Base-by-base conservation (phyloP, 2,888 invertebrate species). In the Campopleginae sp. region DNA sequence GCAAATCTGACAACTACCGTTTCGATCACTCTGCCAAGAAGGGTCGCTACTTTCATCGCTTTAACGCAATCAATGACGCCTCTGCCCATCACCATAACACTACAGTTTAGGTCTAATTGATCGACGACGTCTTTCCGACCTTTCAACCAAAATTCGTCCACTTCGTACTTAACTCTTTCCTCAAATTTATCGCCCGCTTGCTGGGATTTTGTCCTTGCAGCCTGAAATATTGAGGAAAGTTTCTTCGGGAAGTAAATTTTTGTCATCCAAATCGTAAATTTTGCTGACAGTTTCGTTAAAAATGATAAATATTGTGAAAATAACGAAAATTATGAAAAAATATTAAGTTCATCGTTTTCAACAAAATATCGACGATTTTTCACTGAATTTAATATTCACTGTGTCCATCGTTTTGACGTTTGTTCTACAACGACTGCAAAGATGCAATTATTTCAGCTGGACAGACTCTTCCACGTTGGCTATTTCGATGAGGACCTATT, bases 1-100 rank as follows among this genome's bases (percentile, higher is more conserved):
- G 31, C 14, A 68, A 78, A 78, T 65, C 33, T 63, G 65, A 63
- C 65, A 65, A 33, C 46, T 65, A 38, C 48, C 44, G 42, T 68
- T 68, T 44, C 65, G 38, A 65, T 68, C 23, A 23, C n/a, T n/a
- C n/a, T 68, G 38, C 23, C 68, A 68, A 44, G 42, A 44, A 44
- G 65, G 33, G 38, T 38, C 38, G 38, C 33, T 38, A 38, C 38
- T 65, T 65, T 66, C 66, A 66, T 66, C 66, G 66, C 38, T 66
- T 66, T 14, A 42, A 14, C 44, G 42, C 23, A 66, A 66, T 42
- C 8, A 66, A 66, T 23, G 66, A 65, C 65, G 63, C n/a, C 12
- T n/a, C n/a, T n/a, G 33, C 10, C 63, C 33, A 58, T 19, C 23
- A 58, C 31, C 23, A 23, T 19, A 66, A 7, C 66, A 66, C 38